phyloP scores from a whole-genome alignment of 2,797 vertebrate genomes.

The Coendou prehensilis region DNA sequence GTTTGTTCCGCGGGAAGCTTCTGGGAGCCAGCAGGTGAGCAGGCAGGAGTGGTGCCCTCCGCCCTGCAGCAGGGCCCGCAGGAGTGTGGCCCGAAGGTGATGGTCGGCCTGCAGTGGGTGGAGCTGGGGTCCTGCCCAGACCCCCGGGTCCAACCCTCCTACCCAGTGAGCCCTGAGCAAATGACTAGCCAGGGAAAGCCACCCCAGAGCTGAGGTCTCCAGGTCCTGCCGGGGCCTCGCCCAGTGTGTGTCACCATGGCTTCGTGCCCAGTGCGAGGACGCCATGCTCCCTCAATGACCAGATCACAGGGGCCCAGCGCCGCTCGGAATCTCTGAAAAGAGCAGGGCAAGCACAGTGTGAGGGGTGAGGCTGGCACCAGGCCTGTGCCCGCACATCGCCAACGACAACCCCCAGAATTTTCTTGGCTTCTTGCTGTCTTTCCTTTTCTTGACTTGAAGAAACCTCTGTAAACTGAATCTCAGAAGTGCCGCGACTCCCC shows the following conservation, averaged over 20 bases:
- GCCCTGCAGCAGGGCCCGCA: background rate
- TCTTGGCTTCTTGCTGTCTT: constrained; percentile 12
- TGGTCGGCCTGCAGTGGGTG: background rate
- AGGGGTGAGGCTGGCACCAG: background rate
- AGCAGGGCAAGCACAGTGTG: background rate
- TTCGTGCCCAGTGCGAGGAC: background rate
- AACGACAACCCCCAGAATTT: constrained; percentile 15
- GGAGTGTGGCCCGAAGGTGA: background rate
- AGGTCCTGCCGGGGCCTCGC: accelerated
- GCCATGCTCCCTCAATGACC: background rate
- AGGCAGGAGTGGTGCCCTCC: background rate
- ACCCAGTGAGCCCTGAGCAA: background rate
- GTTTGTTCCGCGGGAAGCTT: background rate
- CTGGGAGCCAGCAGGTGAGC: background rate
- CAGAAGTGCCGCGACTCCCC: constrained; percentile 78
- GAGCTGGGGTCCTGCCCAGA: background rate
- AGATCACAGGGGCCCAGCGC: background rate
- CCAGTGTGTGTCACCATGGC: background rate
- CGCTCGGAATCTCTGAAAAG: background rate
- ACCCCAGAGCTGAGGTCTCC: background rate
- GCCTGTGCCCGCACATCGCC: background rate
- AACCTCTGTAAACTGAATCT: constrained; percentile 75
- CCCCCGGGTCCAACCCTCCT: background rate
- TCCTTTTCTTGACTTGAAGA: constrained; percentile 68
- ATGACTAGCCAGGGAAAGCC: no score